Conservation (phyloP, 2,113 vertebrate genomes). For the Anarrhichthys ocellatus region DNA sequence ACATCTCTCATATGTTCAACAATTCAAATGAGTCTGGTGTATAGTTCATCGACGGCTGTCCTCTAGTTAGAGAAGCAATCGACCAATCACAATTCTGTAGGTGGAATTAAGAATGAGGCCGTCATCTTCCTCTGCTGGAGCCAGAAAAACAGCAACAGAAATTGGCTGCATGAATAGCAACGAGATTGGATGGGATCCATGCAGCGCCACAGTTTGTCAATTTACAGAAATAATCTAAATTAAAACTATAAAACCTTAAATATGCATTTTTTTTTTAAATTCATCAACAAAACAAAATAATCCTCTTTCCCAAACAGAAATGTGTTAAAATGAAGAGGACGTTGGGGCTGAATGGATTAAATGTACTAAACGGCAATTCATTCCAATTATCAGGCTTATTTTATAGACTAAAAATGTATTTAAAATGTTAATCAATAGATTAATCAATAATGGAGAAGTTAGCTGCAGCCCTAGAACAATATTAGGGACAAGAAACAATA, state of each 20-base stretch:
- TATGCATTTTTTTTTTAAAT: not conserved
- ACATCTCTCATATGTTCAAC: not conserved
- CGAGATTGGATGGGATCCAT: not conserved
- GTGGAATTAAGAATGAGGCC: not conserved
- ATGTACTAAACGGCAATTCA: constrained; percentile 6
- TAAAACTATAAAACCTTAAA: not conserved
- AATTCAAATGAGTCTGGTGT: not conserved
- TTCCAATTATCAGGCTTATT: not conserved
- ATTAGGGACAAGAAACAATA: not conserved
- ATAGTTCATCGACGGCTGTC: not conserved
- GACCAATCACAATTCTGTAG: not conserved
- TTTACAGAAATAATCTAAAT: not conserved
- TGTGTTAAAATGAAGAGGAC: not conserved
- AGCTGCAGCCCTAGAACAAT: not conserved
- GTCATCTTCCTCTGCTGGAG: not conserved
- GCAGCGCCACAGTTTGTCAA: not conserved
- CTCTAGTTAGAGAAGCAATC: not conserved
- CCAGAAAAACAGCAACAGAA: not conserved
- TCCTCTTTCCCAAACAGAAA: not conserved
- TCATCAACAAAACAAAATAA: not conserved
- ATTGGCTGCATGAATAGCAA: not conserved
- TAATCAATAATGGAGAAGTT: not conserved
- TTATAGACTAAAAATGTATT: not conserved
- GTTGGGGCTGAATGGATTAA: not conserved
- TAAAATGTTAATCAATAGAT: not conserved